Evolutionary conservation across 2,888 invertebrate genomes (phyloP), one percentile per base, ranked within the genome.

Genomic region (Lasioglossum zephyrum): DNA sequence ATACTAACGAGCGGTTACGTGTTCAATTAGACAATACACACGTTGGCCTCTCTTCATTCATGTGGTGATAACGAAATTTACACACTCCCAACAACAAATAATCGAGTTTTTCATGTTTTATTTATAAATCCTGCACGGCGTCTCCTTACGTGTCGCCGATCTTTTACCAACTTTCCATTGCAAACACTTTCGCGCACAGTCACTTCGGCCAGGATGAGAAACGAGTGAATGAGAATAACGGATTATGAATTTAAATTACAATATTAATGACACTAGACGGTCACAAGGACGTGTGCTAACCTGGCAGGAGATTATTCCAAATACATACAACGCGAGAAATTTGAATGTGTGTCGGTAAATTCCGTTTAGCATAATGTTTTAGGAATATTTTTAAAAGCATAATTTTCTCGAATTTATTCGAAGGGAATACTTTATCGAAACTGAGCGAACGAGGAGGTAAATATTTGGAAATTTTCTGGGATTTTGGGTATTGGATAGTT

Each of bases 1-100:
- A 41, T 81, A 36, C 16, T 53, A 69, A 49, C 70, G n/a, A 69
- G 53, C 53, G 22, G 41, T 78, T 78, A 72, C 77, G 53, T 49
- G 70, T n/a, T 18, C 18, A 53, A 72, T 70, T 39, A 41, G 13
- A n/a, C n/a, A 11, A 39, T 70, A 11, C 5, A 63, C 18, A 3
- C 53, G 4, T 47, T 77, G 41, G 53, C 31, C 26, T 41, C 39
- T 11, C 16, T 49, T 63, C 73, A n/a, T 44, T 79, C 18, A 36
- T n/a, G 16, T 9, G 18, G 3, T 73, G 47, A 79, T 63, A 79
- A 73, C 47, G n/a, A 73, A 63, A 26, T 73, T 63, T 44, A 4
- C 22, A 22, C 60, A 26, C 26, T 4, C 11, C 13, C 4, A 4
- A 0, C 4, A 22, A 72, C 31, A 70, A 78, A 57, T 78, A 78